Evolutionary conservation across 2,888 invertebrate species (phyloP).

Genomic region (Dasysyrphus tricinctus): DNA sequence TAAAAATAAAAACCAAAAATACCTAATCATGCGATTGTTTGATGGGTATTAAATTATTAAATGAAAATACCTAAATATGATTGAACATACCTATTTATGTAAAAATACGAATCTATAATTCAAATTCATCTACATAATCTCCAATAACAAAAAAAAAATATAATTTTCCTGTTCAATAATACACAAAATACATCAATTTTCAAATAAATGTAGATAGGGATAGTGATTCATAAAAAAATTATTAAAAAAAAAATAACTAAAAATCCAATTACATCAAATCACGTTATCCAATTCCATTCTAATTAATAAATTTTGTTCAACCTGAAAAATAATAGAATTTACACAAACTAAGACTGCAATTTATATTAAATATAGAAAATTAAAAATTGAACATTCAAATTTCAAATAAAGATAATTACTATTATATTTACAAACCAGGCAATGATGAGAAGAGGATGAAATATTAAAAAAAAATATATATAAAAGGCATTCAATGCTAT

Average conservation of each 20-base stretch:
- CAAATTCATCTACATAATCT: neutral
- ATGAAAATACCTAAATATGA: no score
- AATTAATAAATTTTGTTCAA: neutral
- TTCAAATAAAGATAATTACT: neutral
- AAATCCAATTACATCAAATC: constrained; percentile 4
- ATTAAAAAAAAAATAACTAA: neutral
- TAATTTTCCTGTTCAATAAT: neutral
- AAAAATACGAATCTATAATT: no score
- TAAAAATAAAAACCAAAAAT: no score
- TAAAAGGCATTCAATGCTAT: constrained; percentile 20
- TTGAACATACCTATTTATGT: no score
- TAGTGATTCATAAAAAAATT: neutral
- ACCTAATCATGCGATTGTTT: no score
- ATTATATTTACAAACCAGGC: constrained; percentile 9
- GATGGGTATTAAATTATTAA: no score
- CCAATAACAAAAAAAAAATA: neutral
- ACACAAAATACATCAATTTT: neutral
- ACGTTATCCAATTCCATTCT: neutral
- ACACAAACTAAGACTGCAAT: neutral
- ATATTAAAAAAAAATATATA: neutral
- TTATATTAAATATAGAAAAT: neutral
- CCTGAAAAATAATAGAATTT: neutral
- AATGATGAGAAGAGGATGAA: neutral
- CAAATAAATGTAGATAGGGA: neutral
- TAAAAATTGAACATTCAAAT: neutral